Evolutionary conservation across 2,888 invertebrate genomes (phyloP).

Genomic region (Bombyx huttoni): DNA sequence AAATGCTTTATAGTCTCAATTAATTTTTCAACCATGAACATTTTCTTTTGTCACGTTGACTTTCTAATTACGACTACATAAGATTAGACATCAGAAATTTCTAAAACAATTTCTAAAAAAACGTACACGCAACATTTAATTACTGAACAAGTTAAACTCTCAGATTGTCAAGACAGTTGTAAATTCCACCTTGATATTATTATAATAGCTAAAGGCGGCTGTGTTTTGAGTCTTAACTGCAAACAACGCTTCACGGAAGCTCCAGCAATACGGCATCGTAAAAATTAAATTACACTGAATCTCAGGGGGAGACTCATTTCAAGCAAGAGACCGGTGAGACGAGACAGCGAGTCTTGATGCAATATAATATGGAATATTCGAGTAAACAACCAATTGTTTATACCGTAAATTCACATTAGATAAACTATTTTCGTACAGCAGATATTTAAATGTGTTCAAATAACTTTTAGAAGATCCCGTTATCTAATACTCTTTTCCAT

Average conservation of each 20-base stretch:
- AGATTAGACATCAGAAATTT: neutral
- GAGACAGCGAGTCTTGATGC: constrained; percentile 27
- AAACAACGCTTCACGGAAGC: constrained; percentile 39
- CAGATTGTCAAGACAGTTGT: neutral
- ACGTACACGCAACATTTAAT: neutral
- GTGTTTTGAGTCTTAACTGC: constrained; percentile 36
- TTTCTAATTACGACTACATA: neutral
- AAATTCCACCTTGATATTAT: constrained; percentile 1
- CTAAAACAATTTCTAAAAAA: neutral
- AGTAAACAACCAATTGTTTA: constrained; percentile 8
- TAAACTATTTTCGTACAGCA: neutral
- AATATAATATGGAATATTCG: constrained; percentile 41
- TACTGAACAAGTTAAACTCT: neutral
- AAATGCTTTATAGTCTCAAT: too few species aligned
- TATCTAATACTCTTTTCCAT: too few species aligned
- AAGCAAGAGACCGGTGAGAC: constrained; percentile 36
- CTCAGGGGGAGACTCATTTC: constrained; percentile 52
- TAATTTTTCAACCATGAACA: too few species aligned
- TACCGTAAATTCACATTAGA: neutral
- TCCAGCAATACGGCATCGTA: constrained; percentile 52
- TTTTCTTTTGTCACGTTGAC: neutral
- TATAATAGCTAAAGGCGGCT: constrained; percentile 20
- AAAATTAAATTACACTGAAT: constrained; percentile 61
- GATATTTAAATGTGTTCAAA: neutral
- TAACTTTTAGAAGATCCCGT: too few species aligned